phyloP scores from a whole-genome alignment of 2,113 vertebrate species.

The Suricata suricatta region DNA sequence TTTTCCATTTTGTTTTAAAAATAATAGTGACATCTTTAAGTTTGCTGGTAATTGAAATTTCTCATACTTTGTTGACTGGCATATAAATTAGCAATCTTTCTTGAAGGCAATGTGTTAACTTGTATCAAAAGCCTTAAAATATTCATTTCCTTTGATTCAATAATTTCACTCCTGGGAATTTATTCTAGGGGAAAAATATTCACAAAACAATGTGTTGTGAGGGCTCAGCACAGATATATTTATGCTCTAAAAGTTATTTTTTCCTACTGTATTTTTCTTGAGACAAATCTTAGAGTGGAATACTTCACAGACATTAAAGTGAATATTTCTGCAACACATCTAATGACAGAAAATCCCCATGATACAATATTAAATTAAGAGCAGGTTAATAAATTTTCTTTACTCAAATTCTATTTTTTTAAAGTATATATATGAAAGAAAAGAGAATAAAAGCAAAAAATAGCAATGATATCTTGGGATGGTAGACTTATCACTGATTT shows the following conservation, averaged over 20 bases:
- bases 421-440: neutral
- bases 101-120: constrained; percentile 29
- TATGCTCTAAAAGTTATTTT: neutral
- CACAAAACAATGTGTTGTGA: constrained; percentile 20
- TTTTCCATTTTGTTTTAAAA: neutral
- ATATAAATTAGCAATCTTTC: constrained; percentile 23
- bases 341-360: neutral
- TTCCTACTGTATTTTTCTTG: constrained; percentile 41
- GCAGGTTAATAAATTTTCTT: neutral
- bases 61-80: neutral
- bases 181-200: constrained; percentile 3
- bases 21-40: neutral
- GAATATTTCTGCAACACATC: constrained; percentile 2
- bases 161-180: constrained; percentile 44
- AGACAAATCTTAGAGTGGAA: constrained; percentile 25
- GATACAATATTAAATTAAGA: neutral
- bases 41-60: constrained; percentile 27
- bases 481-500: neutral
- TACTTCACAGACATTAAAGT: constrained; percentile 34
- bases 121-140: constrained; percentile 52
- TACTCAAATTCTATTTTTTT: neutral
- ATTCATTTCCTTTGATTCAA: constrained; percentile 60
- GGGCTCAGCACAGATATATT: constrained; percentile 2
- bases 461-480: neutral
- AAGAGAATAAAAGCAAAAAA: neutral